Conservation (phyloP, 1,140 invertebrate genomes). For the Orchesella cincta region DNA sequence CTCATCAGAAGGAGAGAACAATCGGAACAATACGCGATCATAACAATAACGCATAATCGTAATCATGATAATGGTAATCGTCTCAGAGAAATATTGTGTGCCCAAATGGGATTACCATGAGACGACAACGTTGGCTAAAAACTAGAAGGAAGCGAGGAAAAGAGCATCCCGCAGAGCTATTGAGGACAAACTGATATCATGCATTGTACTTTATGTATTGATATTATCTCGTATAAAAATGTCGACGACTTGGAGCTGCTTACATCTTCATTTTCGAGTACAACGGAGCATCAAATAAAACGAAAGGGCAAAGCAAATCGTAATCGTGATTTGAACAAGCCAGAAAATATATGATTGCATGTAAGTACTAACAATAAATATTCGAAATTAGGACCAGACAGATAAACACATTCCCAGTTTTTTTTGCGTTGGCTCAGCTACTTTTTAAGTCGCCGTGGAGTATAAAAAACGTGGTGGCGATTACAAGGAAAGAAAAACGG, state of each 20-base stretch:
- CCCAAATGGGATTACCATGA: background rate
- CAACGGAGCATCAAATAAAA: no score
- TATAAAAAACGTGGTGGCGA: background rate
- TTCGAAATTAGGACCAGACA: slow-evolving; percentile 1
- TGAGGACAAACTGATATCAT: background rate
- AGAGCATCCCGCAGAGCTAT: background rate
- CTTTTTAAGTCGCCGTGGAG: background rate
- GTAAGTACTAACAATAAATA: slow-evolving; percentile 6
- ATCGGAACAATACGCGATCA: background rate
- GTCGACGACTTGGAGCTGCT: no score
- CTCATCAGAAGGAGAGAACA: background rate
- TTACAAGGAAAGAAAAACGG: background rate
- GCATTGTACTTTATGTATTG: no score
- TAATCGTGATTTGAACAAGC: background rate
- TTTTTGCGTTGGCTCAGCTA: background rate
- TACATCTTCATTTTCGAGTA: no score
- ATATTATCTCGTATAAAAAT: no score
- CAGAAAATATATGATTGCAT: no score
- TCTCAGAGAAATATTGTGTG: background rate
- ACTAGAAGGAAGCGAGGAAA: background rate
- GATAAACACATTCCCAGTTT: background rate
- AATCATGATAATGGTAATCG: slow-evolving; percentile 1
- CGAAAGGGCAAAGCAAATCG: no score
- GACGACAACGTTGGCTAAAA: no score
- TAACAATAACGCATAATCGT: slow-evolving; percentile 7